Conservation (phyloP, 2,797 vertebrate species). For the Alauda arvensis region DNA sequence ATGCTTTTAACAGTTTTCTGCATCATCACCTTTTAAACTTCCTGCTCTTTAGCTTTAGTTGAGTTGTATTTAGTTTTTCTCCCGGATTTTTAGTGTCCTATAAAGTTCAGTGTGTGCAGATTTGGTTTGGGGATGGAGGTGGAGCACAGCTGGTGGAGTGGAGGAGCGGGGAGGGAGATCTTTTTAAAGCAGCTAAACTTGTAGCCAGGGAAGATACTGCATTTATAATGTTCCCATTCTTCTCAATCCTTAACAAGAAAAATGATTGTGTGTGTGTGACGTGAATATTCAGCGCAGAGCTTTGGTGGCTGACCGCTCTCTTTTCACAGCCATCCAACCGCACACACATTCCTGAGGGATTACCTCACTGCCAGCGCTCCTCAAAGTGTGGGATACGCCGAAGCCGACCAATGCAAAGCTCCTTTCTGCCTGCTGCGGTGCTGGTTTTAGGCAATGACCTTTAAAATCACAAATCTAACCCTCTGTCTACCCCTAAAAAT, state of each 20-base stretch:
- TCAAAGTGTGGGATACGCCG: slow-evolving; percentile 32
- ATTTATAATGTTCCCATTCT: slow-evolving; percentile 62
- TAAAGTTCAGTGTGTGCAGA: background rate
- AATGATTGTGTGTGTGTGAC: slow-evolving; percentile 59
- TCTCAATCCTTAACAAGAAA: slow-evolving; percentile 60
- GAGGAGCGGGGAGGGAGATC: slow-evolving; percentile 11
- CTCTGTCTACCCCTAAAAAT: background rate
- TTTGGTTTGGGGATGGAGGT: background rate
- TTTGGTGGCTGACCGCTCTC: slow-evolving; percentile 66
- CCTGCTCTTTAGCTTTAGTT: background rate
- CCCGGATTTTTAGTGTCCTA: background rate
- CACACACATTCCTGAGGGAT: slow-evolving; percentile 71
- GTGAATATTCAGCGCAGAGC: slow-evolving; percentile 56
- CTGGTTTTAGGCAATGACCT: slow-evolving; percentile 30
- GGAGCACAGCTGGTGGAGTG: slow-evolving; percentile 24
- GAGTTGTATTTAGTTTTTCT: background rate
- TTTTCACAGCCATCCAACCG: slow-evolving; percentile 74
- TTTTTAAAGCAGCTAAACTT: slow-evolving; percentile 39
- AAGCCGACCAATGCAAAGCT: slow-evolving; percentile 26
- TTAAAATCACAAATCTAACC: slow-evolving; percentile 31
- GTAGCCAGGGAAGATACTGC: slow-evolving; percentile 48
- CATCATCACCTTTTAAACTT: background rate
- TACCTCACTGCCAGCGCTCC: slow-evolving; percentile 64
- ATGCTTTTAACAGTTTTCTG: background rate
- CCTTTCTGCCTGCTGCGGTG: background rate